Conservation (phyloP, 2,113 vertebrate species). For the Cisticola juncidis region DNA sequence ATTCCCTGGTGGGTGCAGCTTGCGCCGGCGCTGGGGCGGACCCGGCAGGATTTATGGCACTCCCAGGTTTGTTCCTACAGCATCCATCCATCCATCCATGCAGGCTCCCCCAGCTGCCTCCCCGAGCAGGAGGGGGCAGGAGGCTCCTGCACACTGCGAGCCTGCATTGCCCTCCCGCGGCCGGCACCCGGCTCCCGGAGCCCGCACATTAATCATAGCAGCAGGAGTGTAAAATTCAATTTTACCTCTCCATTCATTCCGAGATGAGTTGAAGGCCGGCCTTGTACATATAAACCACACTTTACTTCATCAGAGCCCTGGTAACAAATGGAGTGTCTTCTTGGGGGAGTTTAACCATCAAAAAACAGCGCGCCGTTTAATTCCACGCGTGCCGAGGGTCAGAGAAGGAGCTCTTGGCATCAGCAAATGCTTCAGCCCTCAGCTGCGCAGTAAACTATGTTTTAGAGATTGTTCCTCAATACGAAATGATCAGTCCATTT, state of each 20-base stretch:
- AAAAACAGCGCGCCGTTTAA: constrained; percentile 89
- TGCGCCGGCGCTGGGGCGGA: not conserved
- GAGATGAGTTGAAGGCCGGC: constrained; percentile 92
- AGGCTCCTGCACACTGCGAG: not conserved
- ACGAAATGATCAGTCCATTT: constrained; percentile 97
- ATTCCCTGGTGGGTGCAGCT: constrained; percentile 50
- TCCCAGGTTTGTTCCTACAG: constrained; percentile 9
- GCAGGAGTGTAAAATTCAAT: constrained; percentile 96
- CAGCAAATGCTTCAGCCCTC: constrained; percentile 85
- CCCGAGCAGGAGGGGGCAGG: not conserved
- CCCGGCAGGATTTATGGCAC: not conserved
- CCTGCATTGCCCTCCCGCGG: constrained; percentile 85
- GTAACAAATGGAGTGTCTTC: constrained; percentile 98
- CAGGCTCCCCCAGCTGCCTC: not conserved
- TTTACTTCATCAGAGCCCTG: constrained; percentile 92
- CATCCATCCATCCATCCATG: not conserved
- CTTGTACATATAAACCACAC: constrained; percentile 90
- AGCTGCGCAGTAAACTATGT: constrained; percentile 93
- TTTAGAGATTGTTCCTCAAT: constrained; percentile 99
- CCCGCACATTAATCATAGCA: constrained; percentile 89
- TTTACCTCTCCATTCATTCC: constrained; percentile 96
- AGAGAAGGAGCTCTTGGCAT: constrained; percentile 86
- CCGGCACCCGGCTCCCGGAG: not conserved
- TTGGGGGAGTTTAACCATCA: constrained; percentile 91
- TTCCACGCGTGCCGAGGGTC: constrained; percentile 88